phyloP scores from a whole-genome alignment of 2,888 invertebrate species.

The Sylvicola fuscatus region DNA sequence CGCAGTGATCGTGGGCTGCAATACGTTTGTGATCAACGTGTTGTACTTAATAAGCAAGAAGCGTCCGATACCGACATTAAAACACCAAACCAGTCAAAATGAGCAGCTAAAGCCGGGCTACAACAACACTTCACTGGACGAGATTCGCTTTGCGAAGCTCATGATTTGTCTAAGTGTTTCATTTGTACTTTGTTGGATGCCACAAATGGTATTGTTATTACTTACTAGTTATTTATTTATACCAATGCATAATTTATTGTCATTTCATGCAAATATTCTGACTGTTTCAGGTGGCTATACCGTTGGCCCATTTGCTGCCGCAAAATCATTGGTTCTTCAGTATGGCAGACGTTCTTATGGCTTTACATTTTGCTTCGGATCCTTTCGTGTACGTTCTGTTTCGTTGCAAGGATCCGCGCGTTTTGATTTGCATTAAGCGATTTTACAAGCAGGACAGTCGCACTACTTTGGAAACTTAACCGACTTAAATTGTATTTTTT shows the following conservation, averaged over 20 bases:
- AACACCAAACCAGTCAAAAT: too few relatives aligned
- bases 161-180: constrained; percentile 68
- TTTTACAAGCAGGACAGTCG: too few relatives aligned
- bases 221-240: constrained; percentile 2
- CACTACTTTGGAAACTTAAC: too few relatives aligned
- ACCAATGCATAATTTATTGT: background rate
- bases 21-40: constrained; percentile 59
- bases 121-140: constrained; percentile 36
- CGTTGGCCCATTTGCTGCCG: constrained; percentile 9
- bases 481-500: too few relatives aligned
- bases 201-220: constrained; percentile 52
- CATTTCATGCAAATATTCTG: background rate
- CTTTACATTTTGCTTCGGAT: constrained; percentile 63
- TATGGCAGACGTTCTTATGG: constrained; percentile 52
- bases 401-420: constrained; percentile 16
- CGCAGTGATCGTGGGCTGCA: constrained; percentile 58
- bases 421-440: too few relatives aligned
- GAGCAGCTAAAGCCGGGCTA: constrained; percentile 3
- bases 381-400: constrained; percentile 67
- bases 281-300: constrained; percentile 19
- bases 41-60: constrained; percentile 22
- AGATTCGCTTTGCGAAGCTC: constrained; percentile 64
- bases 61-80: too few relatives aligned
- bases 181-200: constrained; percentile 72
- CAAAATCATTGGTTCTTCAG: constrained; percentile 24